A percentile compares a stretch with the other conserved stretches of the same genome.
Evolutionary conservation across 2,888 invertebrate genomes (phyloP).

Genomic region (Protophormia terraenovae): DNA sequence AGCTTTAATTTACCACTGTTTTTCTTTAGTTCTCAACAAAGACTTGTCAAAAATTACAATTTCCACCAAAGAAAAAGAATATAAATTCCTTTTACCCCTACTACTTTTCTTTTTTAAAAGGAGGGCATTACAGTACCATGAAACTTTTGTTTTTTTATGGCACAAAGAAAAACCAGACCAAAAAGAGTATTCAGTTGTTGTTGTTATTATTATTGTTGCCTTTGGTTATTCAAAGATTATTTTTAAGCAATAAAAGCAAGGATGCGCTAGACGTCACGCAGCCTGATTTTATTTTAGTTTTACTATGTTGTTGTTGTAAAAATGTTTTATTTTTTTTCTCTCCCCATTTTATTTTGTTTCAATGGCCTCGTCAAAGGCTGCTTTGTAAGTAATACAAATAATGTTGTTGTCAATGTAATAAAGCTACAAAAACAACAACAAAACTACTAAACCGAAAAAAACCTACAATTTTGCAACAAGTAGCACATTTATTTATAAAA

Average conservation of each 20-base stretch:
- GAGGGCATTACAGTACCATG: too few relatives aligned
- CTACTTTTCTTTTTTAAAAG: too few relatives aligned
- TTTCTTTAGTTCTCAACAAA: too few relatives aligned
- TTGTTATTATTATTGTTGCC: background rate
- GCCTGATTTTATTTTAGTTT: conserved; percentile 45
- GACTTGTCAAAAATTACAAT: too few relatives aligned
- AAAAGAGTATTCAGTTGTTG: background rate
- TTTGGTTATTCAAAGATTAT: background rate
- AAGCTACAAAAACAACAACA: conserved; percentile 3
- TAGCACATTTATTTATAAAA: conserved; percentile 49
- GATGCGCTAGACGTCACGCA: conserved; percentile 62
- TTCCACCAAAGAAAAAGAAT: too few relatives aligned
- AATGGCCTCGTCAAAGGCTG: conserved; percentile 44
- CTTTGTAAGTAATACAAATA: conserved; percentile 7
- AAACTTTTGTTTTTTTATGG: too few relatives aligned
- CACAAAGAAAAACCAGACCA: too few relatives aligned
- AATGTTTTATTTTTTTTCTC: background rate
- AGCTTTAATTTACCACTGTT: too few relatives aligned
- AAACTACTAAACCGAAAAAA: background rate
- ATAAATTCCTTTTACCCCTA: too few relatives aligned
- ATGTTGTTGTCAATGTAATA: conserved; percentile 6
- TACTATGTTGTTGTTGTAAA: background rate
- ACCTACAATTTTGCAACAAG: conserved; percentile 51
- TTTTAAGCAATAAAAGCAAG: conserved; percentile 39
- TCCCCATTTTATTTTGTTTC: conserved; percentile 11